Percentiles rank a stretch among this genome's conserved stretches.
Evolutionary conservation across 2,888 invertebrate genomes (phyloP).

Genomic region (Ophion costatus): DNA sequence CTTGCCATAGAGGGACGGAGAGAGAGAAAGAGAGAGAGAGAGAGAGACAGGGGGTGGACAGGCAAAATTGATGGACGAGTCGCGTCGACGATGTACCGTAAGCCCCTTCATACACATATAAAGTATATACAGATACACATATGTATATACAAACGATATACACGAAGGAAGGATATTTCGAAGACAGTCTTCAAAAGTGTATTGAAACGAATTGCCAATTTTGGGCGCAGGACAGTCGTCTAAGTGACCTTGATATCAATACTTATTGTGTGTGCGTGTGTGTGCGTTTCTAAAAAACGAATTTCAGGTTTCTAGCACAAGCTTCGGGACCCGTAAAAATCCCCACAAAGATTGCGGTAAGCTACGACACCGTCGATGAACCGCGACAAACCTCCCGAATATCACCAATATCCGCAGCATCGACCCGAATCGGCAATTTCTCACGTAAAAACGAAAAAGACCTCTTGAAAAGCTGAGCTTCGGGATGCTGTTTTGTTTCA

Average conservation of each 20-base stretch:
- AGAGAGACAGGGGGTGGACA: background rate
- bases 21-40: background rate
- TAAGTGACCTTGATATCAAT: too few relatives aligned
- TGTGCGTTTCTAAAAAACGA: too few relatives aligned
- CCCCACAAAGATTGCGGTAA: too few relatives aligned
- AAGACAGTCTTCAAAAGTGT: slow-evolving; percentile 9
- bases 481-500: background rate
- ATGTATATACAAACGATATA: background rate
- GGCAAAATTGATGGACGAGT: slow-evolving; percentile 55
- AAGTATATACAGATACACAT: background rate
- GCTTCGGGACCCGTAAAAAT: too few relatives aligned
- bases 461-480: background rate
- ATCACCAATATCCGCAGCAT: too few relatives aligned
- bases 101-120: background rate
- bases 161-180: background rate
- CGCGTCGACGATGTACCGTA: slow-evolving; percentile 31
- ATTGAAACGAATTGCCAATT: slow-evolving; percentile 9
- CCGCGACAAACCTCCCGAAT: too few relatives aligned
- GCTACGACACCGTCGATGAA: too few relatives aligned
- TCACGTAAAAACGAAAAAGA: background rate
- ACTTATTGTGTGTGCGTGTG: too few relatives aligned
- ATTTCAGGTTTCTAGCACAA: too few relatives aligned
- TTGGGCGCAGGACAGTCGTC: background rate
- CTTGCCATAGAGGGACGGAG: slow-evolving; percentile 50
- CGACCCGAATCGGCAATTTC: background rate